Evolutionary conservation across 2,113 vertebrate genomes (phyloP).

Genomic region (Illadopsis cleaveri): DNA sequence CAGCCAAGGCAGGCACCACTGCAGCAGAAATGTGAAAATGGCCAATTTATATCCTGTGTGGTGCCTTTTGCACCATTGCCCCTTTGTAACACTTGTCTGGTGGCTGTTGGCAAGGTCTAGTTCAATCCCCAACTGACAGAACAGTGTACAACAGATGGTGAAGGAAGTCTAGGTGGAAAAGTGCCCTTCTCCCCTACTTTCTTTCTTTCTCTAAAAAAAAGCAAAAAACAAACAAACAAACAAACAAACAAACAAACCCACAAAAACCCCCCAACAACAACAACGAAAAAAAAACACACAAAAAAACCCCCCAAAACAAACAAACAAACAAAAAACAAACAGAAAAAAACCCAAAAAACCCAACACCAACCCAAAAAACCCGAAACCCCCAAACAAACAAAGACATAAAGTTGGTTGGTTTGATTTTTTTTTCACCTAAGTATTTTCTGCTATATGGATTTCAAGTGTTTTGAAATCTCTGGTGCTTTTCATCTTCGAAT

Average conservation of each 20-base stretch:
- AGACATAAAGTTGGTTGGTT: not conserved
- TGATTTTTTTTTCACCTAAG: not conserved
- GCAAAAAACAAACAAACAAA: too few species aligned
- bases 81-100: not conserved
- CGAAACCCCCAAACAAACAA: not conserved
- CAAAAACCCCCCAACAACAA: too few species aligned
- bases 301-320: too few species aligned
- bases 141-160: not conserved
- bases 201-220: not conserved
- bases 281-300: too few species aligned
- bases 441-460: not conserved
- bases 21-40: not conserved
- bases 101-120: not conserved
- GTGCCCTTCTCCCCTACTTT: not conserved
- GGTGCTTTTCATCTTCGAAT: constrained; percentile 14
- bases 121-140: not conserved
- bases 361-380: too few species aligned
- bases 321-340: not conserved
- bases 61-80: fast-evolving
- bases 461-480: constrained; percentile 41
- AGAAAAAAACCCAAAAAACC: too few species aligned
- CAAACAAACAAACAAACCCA: too few species aligned
- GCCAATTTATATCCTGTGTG: not conserved
- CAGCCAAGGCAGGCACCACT: not conserved
- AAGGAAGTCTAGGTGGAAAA: constrained; percentile 13